Evolutionary conservation across 2,113 vertebrate genomes (phyloP).

Genomic region (Eleginops maclovinus): DNA sequence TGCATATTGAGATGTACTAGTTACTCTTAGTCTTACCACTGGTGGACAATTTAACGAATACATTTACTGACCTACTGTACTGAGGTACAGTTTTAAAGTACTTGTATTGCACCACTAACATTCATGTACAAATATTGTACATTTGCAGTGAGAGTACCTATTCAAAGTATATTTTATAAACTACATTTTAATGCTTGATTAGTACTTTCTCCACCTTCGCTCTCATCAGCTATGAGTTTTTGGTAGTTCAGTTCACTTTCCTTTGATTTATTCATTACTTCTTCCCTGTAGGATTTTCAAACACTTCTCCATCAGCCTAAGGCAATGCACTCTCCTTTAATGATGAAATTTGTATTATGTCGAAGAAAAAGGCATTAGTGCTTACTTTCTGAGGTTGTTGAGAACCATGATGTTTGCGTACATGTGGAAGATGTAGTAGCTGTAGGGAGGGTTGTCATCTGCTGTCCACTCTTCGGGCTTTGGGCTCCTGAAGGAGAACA

Average conservation of each 20-base stretch:
- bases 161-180: too few relatives aligned
- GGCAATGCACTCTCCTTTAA: not conserved
- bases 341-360: not conserved
- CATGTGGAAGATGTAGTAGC: slow-evolving; percentile 96
- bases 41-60: too few relatives aligned
- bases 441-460: slow-evolving; percentile 92
- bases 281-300: not conserved
- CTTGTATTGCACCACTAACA: too few relatives aligned
- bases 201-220: too few relatives aligned
- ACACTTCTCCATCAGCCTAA: not conserved
- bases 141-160: too few relatives aligned
- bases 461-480: slow-evolving; percentile 90
- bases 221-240: not conserved
- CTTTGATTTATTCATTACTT: not conserved
- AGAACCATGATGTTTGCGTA: slow-evolving; percentile 96
- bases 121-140: too few relatives aligned
- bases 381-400: slow-evolving; percentile 94
- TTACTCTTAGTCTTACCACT: not conserved
- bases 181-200: too few relatives aligned
- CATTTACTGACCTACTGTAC: too few relatives aligned
- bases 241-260: not conserved
- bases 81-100: too few relatives aligned
- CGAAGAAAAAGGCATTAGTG: not conserved
- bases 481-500: slow-evolving; percentile 94
- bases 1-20: not conserved